Percentiles rank a stretch among this genome's conserved stretches.
These are phyloP conservation scores for Neofelis nebulosa DNA, from an alignment of 2,113 vertebrate species.

Conservation along the genomic window DNA sequence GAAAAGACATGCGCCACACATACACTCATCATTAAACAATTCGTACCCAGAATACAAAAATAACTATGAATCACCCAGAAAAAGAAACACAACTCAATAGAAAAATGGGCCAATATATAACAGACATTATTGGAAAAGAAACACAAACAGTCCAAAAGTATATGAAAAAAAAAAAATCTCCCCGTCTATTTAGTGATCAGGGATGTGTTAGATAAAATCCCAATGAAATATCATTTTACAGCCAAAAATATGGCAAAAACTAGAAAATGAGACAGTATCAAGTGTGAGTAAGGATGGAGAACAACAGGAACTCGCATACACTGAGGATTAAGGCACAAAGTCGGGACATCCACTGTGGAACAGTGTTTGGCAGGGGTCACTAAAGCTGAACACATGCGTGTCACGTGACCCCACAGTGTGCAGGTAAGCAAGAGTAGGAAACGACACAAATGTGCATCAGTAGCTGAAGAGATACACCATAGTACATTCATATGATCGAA, in stretches of 20 bases:
- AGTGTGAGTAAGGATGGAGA: not conserved
- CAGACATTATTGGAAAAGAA: not conserved
- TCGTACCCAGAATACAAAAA: not conserved
- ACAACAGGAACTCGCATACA: not conserved
- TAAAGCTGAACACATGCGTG: not conserved
- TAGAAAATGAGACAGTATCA: not conserved
- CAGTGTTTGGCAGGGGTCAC: not conserved
- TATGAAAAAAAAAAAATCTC: not conserved
- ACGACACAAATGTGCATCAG: not conserved
- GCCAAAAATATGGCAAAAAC: not conserved
- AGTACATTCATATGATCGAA: not conserved
- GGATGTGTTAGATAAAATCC: not conserved
- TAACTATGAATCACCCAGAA: not conserved
- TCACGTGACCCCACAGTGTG: not conserved
- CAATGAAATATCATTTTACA: not conserved
- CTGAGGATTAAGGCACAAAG: not conserved
- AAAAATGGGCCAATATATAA: not conserved
- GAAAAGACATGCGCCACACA: not conserved
- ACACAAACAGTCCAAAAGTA: not conserved
- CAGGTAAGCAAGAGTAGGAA: not conserved
- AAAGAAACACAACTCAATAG: not conserved
- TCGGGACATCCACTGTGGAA: not conserved
- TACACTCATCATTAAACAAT: not conserved
- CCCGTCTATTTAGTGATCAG: not conserved
- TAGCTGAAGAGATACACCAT: not conserved